Base-by-base conservation (phyloP, 1,140 invertebrate species). In the Drosophila arawakana region DNA sequence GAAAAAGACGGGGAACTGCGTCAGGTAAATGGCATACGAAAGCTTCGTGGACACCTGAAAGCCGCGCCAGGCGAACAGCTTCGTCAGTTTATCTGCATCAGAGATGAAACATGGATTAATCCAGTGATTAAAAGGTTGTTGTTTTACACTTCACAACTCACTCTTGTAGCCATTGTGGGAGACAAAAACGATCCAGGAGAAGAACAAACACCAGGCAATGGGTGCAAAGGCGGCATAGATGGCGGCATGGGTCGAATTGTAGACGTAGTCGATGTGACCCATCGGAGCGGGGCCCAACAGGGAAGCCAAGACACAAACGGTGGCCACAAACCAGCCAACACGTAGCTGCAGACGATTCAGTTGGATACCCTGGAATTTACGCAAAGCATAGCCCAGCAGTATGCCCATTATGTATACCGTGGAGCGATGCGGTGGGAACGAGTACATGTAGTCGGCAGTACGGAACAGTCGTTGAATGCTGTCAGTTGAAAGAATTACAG, bases 391-490 rank as follows among this genome's bases (percentile, higher is more conserved):
- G 18, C 95, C 95, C 37, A 95, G 73, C 35, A 94, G 93, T 62
- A 96, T 94, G 44, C 96, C 96, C 92, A 96, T 95, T 46, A 95
- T 94, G 76, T 96, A 96, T 13, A 96, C 95, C 1, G 95, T 96
- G 3, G 95, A 92, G 80, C 96, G 92, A 77, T 96, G 95, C 0
- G 94, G 93, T 21, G 96, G 95, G 60, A 96, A 92, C 25, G 95
- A 95, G 81, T 96, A 96, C 76, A 96, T 96, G 34, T 94, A 93
- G 92, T 96, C 94, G 5, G 95, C 95, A 0, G 96, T 96, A 41
- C 94, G 94, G 81, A 96, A 96, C 44, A 96, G 86, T 77, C 95
- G 94, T 73, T 94, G 93, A 41, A 96, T 94, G 55, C 95, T 96
- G 80, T 25, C 79, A 79, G 18, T 21, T 21, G 13, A 4, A 44